These are phyloP conservation scores for Zaprionus gabonicus DNA, from an alignment of 1,140 invertebrate species.

Conservation along the genomic window DNA sequence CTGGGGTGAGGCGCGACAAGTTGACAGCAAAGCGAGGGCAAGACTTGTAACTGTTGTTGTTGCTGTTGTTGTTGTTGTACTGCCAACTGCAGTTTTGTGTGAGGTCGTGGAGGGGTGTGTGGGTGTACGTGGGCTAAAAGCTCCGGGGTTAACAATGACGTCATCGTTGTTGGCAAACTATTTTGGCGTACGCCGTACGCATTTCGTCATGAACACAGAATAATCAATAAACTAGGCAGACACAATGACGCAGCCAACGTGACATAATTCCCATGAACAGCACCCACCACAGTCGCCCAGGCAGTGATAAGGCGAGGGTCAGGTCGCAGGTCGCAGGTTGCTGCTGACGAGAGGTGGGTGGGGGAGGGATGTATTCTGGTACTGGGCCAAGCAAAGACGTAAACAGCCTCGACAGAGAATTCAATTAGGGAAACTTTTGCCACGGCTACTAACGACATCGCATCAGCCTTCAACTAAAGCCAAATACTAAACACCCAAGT, in stretches of 20 bases:
- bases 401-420: slow-evolving; percentile 51
- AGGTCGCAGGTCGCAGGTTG: slow-evolving; percentile 41
- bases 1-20: slow-evolving; percentile 44
- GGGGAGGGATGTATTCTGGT: slow-evolving; percentile 6
- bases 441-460: slow-evolving; percentile 25
- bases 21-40: slow-evolving; percentile 46
- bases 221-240: slow-evolving; percentile 76
- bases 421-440: slow-evolving; percentile 73
- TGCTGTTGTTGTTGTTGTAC: slow-evolving; percentile 5
- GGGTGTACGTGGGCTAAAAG: slow-evolving; percentile 45
- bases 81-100: not conserved
- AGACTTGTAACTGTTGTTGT: slow-evolving; percentile 20
- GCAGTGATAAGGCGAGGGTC: slow-evolving; percentile 57
- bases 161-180: slow-evolving; percentile 69
- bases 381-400: slow-evolving; percentile 49
- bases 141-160: slow-evolving; percentile 79
- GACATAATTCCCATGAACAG: slow-evolving; percentile 64
- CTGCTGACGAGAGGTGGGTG: not conserved
- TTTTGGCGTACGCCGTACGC: slow-evolving; percentile 61
- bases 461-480: slow-evolving; percentile 50
- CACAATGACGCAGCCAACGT: slow-evolving; percentile 77
- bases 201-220: slow-evolving; percentile 77
- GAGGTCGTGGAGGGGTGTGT: not conserved
- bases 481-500: not conserved
- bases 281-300: slow-evolving; percentile 12